These are phyloP conservation scores for Drosophila maculinotata DNA, from an alignment of 2,888 invertebrate genomes.

Conservation along the genomic window DNA sequence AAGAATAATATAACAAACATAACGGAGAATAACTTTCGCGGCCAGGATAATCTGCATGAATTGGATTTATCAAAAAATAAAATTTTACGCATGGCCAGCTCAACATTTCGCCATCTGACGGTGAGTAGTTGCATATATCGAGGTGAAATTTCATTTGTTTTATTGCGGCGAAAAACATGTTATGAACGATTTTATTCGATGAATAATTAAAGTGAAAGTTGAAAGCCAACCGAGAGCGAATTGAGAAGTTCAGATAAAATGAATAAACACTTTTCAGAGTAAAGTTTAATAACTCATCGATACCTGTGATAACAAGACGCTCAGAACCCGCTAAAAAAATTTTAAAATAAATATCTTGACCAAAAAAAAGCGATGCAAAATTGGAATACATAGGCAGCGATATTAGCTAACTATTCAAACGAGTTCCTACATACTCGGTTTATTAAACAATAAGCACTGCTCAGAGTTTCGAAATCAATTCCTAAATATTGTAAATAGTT, in stretches of 20 bases:
- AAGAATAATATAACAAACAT: constrained; percentile 90
- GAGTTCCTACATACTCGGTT: too few species aligned
- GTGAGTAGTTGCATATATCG: constrained; percentile 68
- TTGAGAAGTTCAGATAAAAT: not conserved
- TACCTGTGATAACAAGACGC: not conserved
- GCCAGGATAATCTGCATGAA: constrained; percentile 90
- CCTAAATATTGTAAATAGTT: too few species aligned
- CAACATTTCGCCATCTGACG: constrained; percentile 90
- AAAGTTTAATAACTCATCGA: not conserved
- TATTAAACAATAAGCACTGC: too few species aligned
- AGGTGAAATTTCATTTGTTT: constrained; percentile 1
- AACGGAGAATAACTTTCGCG: constrained; percentile 91
- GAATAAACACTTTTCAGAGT: not conserved
- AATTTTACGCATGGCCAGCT: constrained; percentile 91
- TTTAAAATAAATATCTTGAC: too few species aligned
- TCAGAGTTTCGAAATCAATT: too few species aligned
- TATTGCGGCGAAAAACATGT: not conserved
- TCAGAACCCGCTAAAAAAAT: too few species aligned
- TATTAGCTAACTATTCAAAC: too few species aligned
- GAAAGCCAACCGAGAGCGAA: not conserved
- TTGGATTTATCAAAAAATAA: constrained; percentile 91
- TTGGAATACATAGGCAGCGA: too few species aligned
- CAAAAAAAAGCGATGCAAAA: too few species aligned
- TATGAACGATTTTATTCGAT: not conserved
- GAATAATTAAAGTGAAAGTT: constrained; percentile 1